Base-by-base conservation (phyloP, 1,140 invertebrate genomes). In the Brachionus calyciflorus region DNA sequence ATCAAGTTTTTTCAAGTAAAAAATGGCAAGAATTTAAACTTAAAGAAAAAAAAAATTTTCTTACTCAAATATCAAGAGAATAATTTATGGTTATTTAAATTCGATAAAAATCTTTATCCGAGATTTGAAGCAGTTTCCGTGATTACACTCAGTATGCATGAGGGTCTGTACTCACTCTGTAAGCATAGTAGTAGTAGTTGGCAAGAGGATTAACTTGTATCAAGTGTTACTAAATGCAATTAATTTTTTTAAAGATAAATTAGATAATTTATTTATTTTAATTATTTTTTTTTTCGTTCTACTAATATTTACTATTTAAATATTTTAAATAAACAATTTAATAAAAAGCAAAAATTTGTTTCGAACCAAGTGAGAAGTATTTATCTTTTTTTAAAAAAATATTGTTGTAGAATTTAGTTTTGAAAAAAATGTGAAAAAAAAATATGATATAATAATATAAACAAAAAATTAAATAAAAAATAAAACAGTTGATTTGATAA, bases 371-470 rank as follows among this genome's bases (percentile, higher is more conserved):
- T 55, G 53, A 55, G 55, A 60, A 60, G 12, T 60, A 60, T 60
- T 60, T 60, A 60, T 60, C 55, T 60, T 37, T 33, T 33, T 30
- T 28, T 60, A 33, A 33, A 37, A 37, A 33, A 33, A 33, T 5
- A 37, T 37, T 37, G 33, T 37, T 9, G 33, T 37, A 37, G 9
- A 37, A 37, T 60, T 37, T 37, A 33, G n/a, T 19, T 37, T 40
- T 60, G 19, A n/a, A 60, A 60, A 60, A 40, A 33, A 30, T 60
- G 55, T n/a, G n/a, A n/a, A n/a, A n/a, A n/a, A n/a, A 60, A 60
- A 60, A 60, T 60, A 60, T 60, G 55, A 60, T 60, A 37, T 40
- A 60, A 60, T 41, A 60, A 60, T 33, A 60, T 60, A 60, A 60
- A 60, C 55, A 60, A 60, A 60, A 33, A 33, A 60, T 12, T 17